phyloP scores from a whole-genome alignment of 2,888 invertebrate genomes.

The Drosophila pegasa region DNA sequence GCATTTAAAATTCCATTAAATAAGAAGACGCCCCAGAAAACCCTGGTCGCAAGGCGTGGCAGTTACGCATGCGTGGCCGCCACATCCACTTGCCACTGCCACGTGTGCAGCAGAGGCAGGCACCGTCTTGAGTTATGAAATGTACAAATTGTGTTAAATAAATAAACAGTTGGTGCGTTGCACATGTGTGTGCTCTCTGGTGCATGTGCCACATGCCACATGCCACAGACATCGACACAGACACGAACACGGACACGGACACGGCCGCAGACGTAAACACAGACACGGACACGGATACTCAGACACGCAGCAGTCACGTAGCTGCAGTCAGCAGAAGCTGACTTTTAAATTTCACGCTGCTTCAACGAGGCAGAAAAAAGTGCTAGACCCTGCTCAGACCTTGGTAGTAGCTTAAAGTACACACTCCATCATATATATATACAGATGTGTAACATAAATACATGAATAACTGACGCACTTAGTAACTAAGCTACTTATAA shows the following conservation, averaged over 20 bases:
- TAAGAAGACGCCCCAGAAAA: constrained; percentile 22
- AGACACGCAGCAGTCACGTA: constrained; percentile 64
- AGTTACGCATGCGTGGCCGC: constrained; percentile 70
- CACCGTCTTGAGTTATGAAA: constrained; percentile 64
- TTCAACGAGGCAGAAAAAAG: constrained; percentile 22
- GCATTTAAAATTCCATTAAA: constrained; percentile 57
- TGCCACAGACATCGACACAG: constrained; percentile 20
- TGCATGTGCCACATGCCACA: constrained; percentile 38
- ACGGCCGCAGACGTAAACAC: background rate
- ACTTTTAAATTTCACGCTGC: constrained; percentile 52
- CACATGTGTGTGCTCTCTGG: constrained; percentile 24
- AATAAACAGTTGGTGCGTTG: constrained; percentile 71
- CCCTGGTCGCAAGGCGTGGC: constrained; percentile 32
- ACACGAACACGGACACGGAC: background rate
- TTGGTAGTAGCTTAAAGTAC: background rate
- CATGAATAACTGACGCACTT: too few species aligned
- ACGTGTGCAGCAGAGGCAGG: constrained; percentile 21
- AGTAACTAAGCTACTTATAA: too few species aligned
- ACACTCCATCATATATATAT: background rate
- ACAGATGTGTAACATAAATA: background rate
- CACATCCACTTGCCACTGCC: constrained; percentile 20
- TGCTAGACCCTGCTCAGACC: constrained; percentile 11
- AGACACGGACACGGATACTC: constrained; percentile 4
- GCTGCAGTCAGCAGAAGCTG: constrained; percentile 34
- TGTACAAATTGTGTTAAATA: constrained; percentile 76